A percentile compares a stretch with the other conserved stretches of the same genome.
Evolutionary conservation across 2,888 invertebrate species (phyloP).

Genomic region (Chaitophorus viminalis): DNA sequence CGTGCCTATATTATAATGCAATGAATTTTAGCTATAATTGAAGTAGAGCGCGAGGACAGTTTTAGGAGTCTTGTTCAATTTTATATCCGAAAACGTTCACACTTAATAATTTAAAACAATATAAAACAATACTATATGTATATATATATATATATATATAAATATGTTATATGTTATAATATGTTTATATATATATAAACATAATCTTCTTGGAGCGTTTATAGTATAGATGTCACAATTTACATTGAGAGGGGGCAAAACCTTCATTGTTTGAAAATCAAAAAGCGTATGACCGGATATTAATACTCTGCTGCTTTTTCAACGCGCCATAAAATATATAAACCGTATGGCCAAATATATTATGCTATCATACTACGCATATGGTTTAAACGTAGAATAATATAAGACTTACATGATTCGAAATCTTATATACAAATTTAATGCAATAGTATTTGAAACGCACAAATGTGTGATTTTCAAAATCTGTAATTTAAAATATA

Average conservation of each 20-base stretch:
- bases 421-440: neutral
- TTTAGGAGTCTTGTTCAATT: neutral
- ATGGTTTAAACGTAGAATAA: neutral
- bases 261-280: constrained; percentile 32
- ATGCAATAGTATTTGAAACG: no score
- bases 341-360: neutral
- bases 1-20: neutral
- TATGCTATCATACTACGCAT: neutral
- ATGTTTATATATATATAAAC: neutral
- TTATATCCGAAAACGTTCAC: constrained; percentile 21
- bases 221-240: constrained; percentile 7
- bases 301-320: neutral
- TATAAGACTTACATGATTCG: neutral
- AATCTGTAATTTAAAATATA: no score
- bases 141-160: neutral
- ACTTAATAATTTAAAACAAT: constrained; percentile 37
- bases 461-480: no score
- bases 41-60: neutral
- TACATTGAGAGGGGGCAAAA: neutral
- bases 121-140: neutral
- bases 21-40: neutral
- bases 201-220: neutral
- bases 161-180: no score
- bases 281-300: constrained; percentile 23
- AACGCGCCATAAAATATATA: neutral